Percentiles rank a stretch among this genome's conserved stretches.
Evolutionary conservation across 1,140 invertebrate genomes (phyloP).

Genomic region (Paraescarpia echinospica): DNA sequence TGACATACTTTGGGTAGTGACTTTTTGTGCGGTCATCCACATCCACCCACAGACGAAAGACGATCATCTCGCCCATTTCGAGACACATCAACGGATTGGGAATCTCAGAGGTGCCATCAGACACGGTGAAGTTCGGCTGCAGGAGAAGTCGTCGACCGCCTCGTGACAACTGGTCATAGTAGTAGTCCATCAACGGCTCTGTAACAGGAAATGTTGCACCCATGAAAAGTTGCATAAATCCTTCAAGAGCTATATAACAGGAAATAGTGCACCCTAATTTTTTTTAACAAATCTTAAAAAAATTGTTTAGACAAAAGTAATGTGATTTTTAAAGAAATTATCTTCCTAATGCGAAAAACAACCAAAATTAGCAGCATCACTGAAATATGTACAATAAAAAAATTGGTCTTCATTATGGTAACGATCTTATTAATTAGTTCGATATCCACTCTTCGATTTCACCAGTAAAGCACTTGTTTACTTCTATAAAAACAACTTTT

Average conservation of each 20-base stretch:
- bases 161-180: neutral
- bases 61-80: constrained; percentile 45
- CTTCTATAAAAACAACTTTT: neutral
- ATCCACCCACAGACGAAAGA: constrained; percentile 46
- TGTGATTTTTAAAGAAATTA: no score
- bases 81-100: constrained; percentile 50
- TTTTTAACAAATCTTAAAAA: no score
- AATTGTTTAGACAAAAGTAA: neutral
- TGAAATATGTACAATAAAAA: neutral
- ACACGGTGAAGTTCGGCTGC: neutral
- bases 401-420: neutral
- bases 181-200: neutral
- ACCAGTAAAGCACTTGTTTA: neutral
- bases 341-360: no score
- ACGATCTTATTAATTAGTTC: neutral
- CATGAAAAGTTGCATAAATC: neutral
- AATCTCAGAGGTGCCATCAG: constrained; percentile 34
- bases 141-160: neutral
- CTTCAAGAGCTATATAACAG: no score
- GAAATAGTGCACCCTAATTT: no score
- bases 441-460: no score
- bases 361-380: neutral
- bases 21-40: constrained; percentile 43
- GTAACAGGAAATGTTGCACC: neutral
- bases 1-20: constrained; percentile 51